Base-by-base conservation (phyloP, 2,888 invertebrate species). In the Cataglyphis altisquamis region DNA sequence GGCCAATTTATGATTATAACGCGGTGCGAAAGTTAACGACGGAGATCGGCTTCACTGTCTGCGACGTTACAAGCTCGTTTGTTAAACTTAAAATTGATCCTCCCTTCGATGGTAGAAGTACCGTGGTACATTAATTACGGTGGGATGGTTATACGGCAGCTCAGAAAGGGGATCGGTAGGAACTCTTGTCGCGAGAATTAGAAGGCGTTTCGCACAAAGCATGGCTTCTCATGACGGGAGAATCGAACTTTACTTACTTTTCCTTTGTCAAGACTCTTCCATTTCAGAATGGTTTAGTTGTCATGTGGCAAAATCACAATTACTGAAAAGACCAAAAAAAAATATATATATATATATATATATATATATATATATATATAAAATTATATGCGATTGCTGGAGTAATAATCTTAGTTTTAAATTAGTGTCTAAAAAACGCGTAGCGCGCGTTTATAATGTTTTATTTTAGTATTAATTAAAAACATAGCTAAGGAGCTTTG, bases 51-150 rank as follows among this genome's bases (percentile, higher is more conserved):
- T 83, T 74, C 80, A 81, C 62, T 64, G 83, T 84, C 70, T 82
- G 72, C 85, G 88, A 89, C 87, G 86, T 88, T 87, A 87, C 88
- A 90, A 90, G 89, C 91, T 92, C 92, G 86, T 93, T 92, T 92
- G 92, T 92, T 92, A 89, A 92, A 93, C 91, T 93, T 92, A 92
- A 92, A 93, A 92, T 92, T 92, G 92, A 93, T 93, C 92, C 88
- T 89, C 75, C 85, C 72, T 89, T 90, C 87, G 84, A 92, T 85
- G 84, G 36, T 72, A 45, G 62, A 57, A 66, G 66, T 36, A 57
- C 66, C 74, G 75, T 64, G 88, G 85, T 85, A 87, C 87, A 88
- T 86, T 87, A 88, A 88, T 88, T 88, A 87, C 75, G 48, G 21
- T 80, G 57, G 52, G 70, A 88, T 83, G 83, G 70, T 63, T 66